Evolutionary conservation across 92 coral and sea anemone genomes (phyloP).

Genomic region (Umimayanthus chanpuru): DNA sequence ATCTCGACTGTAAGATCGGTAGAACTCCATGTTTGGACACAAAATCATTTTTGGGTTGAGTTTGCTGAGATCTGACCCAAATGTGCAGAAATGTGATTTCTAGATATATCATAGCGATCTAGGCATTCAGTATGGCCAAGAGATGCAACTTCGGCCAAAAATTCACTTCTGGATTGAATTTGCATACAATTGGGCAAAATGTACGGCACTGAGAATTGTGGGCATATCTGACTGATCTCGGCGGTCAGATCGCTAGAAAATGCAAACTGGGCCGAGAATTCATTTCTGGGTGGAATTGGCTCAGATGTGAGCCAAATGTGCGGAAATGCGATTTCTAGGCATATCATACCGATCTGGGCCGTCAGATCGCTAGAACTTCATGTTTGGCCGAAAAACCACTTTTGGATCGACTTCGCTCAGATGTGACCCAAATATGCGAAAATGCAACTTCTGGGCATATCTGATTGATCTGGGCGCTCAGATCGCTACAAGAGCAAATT

Average conservation of each 20-base stretch:
- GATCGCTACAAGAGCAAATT: too few species aligned
- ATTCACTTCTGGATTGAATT: neutral
- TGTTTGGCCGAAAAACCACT: neutral
- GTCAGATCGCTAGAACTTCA: too few species aligned
- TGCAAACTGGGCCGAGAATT: slow-evolving; percentile 11
- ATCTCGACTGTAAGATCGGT: neutral
- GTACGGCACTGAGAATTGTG: slow-evolving; percentile 3
- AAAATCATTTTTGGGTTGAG: neutral
- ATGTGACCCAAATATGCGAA: neutral
- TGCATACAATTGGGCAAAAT: slow-evolving; percentile 1
- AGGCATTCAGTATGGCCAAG: too few species aligned
- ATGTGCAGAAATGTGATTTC: neutral
- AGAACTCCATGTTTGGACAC: slow-evolving; percentile 4
- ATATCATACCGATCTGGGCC: too few species aligned
- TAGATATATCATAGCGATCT: neutral
- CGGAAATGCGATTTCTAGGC: too few species aligned
- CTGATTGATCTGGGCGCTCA: too few species aligned
- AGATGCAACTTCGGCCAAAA: too few species aligned
- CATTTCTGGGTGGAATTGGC: too few species aligned
- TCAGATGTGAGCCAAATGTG: slow-evolving; percentile 12
- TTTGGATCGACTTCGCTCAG: slow-evolving; percentile 8
- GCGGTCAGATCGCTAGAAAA: neutral
- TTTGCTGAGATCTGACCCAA: neutral
- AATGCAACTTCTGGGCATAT: too few species aligned
- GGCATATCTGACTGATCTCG: neutral